Percentiles rank a stretch among this genome's conserved stretches.
phyloP scores from a whole-genome alignment of 2,888 invertebrate genomes.

The Sesia bembeciformis region DNA sequence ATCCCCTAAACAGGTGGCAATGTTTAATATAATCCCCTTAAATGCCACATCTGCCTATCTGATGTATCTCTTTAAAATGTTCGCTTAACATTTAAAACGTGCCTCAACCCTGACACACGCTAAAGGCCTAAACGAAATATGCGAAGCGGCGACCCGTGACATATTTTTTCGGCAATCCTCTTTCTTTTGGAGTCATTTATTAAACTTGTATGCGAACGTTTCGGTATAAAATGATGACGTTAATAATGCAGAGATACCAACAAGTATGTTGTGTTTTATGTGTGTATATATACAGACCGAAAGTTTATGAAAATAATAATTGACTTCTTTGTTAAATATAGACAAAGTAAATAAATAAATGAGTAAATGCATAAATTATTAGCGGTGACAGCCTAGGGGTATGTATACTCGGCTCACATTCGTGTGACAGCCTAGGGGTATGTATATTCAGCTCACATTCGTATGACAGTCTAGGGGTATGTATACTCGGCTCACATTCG shows the following conservation, averaged over 20 bases:
- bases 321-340: too few species aligned
- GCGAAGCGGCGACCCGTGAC: slow-evolving; percentile 39
- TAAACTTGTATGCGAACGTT: slow-evolving; percentile 2
- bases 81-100: slow-evolving; percentile 12
- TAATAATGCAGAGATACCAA: background rate
- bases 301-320: too few species aligned
- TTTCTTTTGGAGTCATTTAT: slow-evolving; percentile 7
- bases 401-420: too few species aligned
- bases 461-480: too few species aligned
- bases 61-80: slow-evolving; percentile 38
- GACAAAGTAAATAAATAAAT: too few species aligned
- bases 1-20: slow-evolving; percentile 57
- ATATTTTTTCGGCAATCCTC: slow-evolving; percentile 24
- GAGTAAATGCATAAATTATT: too few species aligned
- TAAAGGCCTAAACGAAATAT: slow-evolving; percentile 36
- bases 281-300: too few species aligned
- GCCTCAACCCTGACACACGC: slow-evolving; percentile 46
- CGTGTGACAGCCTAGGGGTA: too few species aligned
- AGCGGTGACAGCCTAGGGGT: too few species aligned
- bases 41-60: slow-evolving; percentile 50
- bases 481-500: too few species aligned
- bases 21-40: slow-evolving; percentile 58
- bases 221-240: background rate
- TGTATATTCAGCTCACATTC: too few species aligned
- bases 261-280: background rate